Evolutionary conservation across 2,797 vertebrate genomes (phyloP), one percentile per base, ranked within the genome.

Genomic region (Pelodytes ibericus): DNA sequence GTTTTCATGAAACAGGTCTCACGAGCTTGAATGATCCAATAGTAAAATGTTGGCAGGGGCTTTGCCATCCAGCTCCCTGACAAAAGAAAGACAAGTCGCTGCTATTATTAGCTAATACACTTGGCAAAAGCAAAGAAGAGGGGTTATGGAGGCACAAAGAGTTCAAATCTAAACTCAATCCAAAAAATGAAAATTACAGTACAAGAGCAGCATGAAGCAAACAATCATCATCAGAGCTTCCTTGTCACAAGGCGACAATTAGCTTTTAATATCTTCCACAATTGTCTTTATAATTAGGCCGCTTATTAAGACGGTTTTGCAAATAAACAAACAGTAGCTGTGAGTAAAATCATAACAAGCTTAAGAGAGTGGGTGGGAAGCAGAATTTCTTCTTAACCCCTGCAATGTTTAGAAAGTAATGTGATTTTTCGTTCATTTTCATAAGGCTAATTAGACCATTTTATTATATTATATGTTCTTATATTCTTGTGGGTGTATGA

Each of bases 181-280:
- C 67, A 58, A 71, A 77, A 77, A 77, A 65, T 71, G 29, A 58
- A 77, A 77, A 77, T 77, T 66, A 72, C 75, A 77, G 69, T 63
- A 60, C 39, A 77, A 72, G 16, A 77, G 47, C 31, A 57, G 57
- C 59, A 77, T 33, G 60, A 57, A 71, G 75, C 64, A 77, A 72
- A 67, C 69, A 77, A 77, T 72, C 53, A 58, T 77, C 62, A 77
- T 72, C 69, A 77, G 61, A 49, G 69, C 39, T n/a, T 77, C 18
- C 75, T 36, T 66, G 62, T 66, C 51, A 60, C 75, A 72, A 77
- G 71, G 62, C 56, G 56, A 47, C 68, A 77, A 77, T 77, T 77
- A 77, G 69, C 68, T 77, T 77, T 65, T 77, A 71, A 77, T 77
- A 77, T 64, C 51, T 71, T 71, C 47, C 62, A 72, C 53, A 65